A percentile compares a stretch with the other conserved stretches of the same genome.
Conservation (phyloP, 2,113 vertebrate species). For the Channa maculata region DNA sequence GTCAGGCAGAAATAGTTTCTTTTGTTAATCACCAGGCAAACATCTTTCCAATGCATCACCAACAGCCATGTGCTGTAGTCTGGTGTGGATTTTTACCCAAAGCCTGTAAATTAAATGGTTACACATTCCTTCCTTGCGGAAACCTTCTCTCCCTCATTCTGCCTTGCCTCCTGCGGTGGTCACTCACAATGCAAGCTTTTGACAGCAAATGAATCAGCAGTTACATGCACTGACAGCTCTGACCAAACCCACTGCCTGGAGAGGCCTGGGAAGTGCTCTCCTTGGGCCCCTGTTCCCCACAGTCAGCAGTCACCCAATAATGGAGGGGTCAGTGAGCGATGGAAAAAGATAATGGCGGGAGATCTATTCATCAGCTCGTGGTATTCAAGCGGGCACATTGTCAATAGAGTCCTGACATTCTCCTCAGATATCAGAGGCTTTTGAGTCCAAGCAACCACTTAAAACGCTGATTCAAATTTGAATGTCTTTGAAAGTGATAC, state of each 20-base stretch:
- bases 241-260: conserved; percentile 65
- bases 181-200: conserved; percentile 82
- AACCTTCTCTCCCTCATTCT: conserved; percentile 52
- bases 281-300: conserved; percentile 72
- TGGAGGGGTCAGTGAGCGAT: conserved; percentile 81
- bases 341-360: conserved; percentile 79
- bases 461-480: conserved; percentile 68
- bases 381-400: conserved; percentile 71
- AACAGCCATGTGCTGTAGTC: conserved; percentile 3
- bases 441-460: conserved; percentile 70
- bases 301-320: conserved; percentile 80
- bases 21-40: background rate
- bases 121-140: conserved; percentile 69
- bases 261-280: conserved; percentile 77
- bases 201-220: conserved; percentile 85
- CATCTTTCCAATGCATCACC: background rate
- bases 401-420: conserved; percentile 73
- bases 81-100: conserved; percentile 23
- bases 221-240: conserved; percentile 84
- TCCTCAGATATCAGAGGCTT: conserved; percentile 70
- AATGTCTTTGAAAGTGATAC: conserved; percentile 76
- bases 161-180: conserved; percentile 68
- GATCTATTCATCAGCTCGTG: conserved; percentile 74
- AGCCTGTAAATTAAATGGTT: conserved; percentile 64
- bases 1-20: background rate